A percentile compares a stretch with the other conserved stretches of the same genome.
phyloP scores from a whole-genome alignment of 2,888 invertebrate species.

The Luffia ferchaultella region DNA sequence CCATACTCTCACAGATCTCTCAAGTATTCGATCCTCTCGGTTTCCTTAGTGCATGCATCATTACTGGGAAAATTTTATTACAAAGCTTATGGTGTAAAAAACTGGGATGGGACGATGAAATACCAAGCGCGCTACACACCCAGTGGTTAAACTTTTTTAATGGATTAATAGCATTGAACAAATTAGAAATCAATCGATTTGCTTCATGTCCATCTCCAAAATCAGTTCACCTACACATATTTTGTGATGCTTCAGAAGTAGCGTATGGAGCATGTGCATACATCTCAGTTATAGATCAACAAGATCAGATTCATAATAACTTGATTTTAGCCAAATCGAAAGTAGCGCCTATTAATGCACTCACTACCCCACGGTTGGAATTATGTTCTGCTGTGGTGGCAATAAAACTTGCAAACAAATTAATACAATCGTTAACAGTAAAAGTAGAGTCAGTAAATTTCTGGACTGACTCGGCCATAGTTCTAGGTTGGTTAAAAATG shows the following conservation, averaged over 20 bases:
- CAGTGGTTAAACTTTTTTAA: neutral
- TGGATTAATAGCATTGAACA: neutral
- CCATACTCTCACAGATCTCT: constrained; percentile 13
- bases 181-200: constrained; percentile 8
- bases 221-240: constrained; percentile 17
- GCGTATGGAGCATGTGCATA: constrained; percentile 22
- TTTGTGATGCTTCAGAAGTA: constrained; percentile 20
- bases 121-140: neutral
- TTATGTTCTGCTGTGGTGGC: constrained; percentile 21
- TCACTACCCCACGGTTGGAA: constrained; percentile 22
- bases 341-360: constrained; percentile 19
- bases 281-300: constrained; percentile 12
- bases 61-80: constrained; percentile 16
- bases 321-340: constrained; percentile 19
- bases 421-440: constrained; percentile 11
- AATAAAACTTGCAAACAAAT: constrained; percentile 19
- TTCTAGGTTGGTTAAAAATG: too few relatives aligned
- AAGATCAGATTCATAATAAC: constrained; percentile 9
- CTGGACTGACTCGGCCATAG: constrained; percentile 23
- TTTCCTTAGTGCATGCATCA: constrained; percentile 16
- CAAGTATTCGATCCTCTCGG: constrained; percentile 20
- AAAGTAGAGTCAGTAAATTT: constrained; percentile 10
- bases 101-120: constrained; percentile 18
- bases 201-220: constrained; percentile 14
- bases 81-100: constrained; percentile 18